Evolutionary conservation across 2,113 vertebrate genomes (phyloP), one percentile per base, ranked within the genome.

Genomic region (Octodon degus): DNA sequence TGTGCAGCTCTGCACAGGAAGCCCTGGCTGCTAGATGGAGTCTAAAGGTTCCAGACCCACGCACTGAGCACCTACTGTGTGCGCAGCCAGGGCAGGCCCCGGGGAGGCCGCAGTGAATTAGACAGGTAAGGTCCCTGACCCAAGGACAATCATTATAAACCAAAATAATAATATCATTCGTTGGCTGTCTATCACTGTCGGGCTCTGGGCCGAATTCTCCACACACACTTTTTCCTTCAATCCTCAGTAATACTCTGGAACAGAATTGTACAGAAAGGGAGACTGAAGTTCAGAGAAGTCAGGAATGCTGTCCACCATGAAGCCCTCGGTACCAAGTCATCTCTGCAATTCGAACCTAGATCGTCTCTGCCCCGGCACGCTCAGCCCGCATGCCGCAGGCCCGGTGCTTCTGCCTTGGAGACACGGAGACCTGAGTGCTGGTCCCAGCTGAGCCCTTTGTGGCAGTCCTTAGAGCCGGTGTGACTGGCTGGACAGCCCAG

Each of bases 321-420:
- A 50, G 19, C 0, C 3, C 30, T 84, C 27, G 5, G 25, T 22
- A 14, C 43, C 22, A 70, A 53, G 32, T 47, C 72, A 43, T 77
- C 40, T 27, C 47, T 25, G 10, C 25, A 11, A 4, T 67, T 27
- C 70, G 37, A 37, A 80, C 50, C 27, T 50, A 80, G 53, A 43
- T 1, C 6, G 25, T 20, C 60, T 65, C 62, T 25, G 0, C 2
- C 22, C 37, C 53, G 34, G 30, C 9, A 14, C 43, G 37, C 50
- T 16, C 2, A 5, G 43, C 17, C 4, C 4, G 0, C 0, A 0
- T 22, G 2, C 58, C 1, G 0, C 0, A 3, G n/a, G 3, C 0
- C 0, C 0, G 0, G 12, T 0, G 0, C 58, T 77, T 7, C 37
- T 55, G 70, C 60, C 34, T 50, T 58, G 53, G 43, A 47, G 8